These are phyloP conservation scores for Mactra quadrangularis DNA, from an alignment of 1,140 invertebrate species.

Conservation along the genomic window DNA sequence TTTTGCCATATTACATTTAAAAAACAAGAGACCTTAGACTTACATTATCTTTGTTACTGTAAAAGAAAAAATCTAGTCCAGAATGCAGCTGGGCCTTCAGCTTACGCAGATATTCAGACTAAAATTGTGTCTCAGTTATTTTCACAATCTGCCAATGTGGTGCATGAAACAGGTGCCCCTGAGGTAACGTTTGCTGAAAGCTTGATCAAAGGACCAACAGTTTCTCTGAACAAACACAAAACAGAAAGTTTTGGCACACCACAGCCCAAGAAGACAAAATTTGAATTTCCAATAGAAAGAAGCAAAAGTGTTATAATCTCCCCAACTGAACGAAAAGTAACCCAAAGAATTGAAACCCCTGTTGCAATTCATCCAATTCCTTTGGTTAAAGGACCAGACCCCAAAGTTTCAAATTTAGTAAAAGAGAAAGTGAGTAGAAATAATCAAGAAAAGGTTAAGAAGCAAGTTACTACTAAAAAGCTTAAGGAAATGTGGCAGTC, in stretches of 20 bases:
- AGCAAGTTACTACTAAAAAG: slow-evolving; percentile 39
- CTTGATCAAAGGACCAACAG: background rate
- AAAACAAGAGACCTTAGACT: slow-evolving; percentile 67
- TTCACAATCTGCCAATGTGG: slow-evolving; percentile 8
- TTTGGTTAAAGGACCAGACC: too few species aligned
- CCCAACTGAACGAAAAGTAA: background rate
- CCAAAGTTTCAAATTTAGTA: too few species aligned
- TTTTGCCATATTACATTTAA: slow-evolving; percentile 70
- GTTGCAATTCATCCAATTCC: too few species aligned
- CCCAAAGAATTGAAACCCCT: too few species aligned
- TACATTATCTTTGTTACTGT: slow-evolving; percentile 73
- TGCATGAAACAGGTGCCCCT: background rate
- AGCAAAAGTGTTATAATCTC: slow-evolving; percentile 28
- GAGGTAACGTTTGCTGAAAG: background rate
- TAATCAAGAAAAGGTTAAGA: slow-evolving; percentile 3
- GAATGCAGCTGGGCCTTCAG: background rate
- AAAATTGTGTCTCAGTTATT: slow-evolving; percentile 31
- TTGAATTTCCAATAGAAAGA: slow-evolving; percentile 20
- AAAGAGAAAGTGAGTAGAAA: background rate
- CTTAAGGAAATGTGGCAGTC: slow-evolving; percentile 57
- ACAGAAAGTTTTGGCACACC: background rate
- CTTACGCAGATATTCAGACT: slow-evolving; percentile 7
- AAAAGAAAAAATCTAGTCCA: slow-evolving; percentile 22
- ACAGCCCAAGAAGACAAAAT: slow-evolving; percentile 35
- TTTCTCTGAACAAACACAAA: background rate